Evolutionary conservation across 2,888 invertebrate species (phyloP).

Genomic region (Drosophila ezoana): DNA sequence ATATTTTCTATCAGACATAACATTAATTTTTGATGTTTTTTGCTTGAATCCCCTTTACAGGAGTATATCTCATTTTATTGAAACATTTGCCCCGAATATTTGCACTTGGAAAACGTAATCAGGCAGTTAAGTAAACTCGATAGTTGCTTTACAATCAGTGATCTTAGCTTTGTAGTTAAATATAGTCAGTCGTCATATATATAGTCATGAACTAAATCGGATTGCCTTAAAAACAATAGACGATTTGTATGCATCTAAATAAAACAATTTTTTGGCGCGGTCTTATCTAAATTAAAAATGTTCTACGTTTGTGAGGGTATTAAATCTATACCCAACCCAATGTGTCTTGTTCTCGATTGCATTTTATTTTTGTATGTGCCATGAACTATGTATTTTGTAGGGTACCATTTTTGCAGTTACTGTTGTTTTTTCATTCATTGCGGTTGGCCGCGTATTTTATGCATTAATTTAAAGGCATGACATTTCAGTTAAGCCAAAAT

Average conservation of each 20-base stretch:
- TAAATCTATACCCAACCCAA: background rate
- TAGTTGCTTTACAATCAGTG: too few species aligned
- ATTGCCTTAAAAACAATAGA: too few species aligned
- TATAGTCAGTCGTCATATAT: too few species aligned
- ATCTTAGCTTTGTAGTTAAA: too few species aligned
- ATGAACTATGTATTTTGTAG: constrained; percentile 6
- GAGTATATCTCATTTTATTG: background rate
- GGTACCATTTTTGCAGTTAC: background rate
- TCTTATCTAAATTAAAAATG: too few species aligned
- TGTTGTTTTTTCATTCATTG: constrained; percentile 51
- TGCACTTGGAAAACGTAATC: too few species aligned
- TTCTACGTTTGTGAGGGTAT: background rate
- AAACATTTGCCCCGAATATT: too few species aligned
- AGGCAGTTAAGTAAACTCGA: too few species aligned
- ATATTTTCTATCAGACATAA: constrained; percentile 2
- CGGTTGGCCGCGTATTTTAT: constrained; percentile 61
- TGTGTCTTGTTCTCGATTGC: background rate
- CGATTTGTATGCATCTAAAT: too few species aligned
- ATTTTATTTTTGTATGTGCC: background rate
- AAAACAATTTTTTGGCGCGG: too few species aligned
- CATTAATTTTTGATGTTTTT: background rate
- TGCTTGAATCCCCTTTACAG: background rate
- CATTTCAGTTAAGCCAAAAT: constrained; percentile 61
- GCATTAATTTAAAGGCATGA: constrained; percentile 66
- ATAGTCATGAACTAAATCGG: too few species aligned